phyloP scores from a whole-genome alignment of 1,140 invertebrate species.

The Physella acuta region DNA sequence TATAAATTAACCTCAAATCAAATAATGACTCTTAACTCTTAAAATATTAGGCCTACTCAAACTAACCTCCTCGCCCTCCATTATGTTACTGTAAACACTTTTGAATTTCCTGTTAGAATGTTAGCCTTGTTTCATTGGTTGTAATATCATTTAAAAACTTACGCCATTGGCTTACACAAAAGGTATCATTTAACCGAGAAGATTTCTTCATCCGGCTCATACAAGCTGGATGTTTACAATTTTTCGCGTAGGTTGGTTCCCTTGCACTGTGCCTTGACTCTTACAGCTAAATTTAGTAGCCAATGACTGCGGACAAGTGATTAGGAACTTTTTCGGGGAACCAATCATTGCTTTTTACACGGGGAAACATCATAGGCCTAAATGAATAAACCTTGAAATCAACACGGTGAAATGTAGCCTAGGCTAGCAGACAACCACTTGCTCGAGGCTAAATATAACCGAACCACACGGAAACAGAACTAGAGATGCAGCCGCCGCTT shows the following conservation, averaged over 20 bases:
- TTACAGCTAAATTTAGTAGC: background rate
- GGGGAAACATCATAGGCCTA: background rate
- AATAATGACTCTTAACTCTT: no score
- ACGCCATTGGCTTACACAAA: no score
- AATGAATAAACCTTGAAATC: background rate
- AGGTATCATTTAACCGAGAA: no score
- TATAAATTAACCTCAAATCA: no score
- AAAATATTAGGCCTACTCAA: no score
- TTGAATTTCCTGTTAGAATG: background rate
- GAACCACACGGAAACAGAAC: background rate
- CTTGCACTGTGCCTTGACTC: no score
- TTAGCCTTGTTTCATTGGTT: background rate
- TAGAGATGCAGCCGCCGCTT: no score
- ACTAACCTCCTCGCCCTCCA: slow-evolving; percentile 2
- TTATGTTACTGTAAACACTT: background rate
- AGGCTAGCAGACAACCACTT: background rate
- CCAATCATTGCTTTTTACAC: background rate
- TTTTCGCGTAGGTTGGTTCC: no score
- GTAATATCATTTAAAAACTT: no score
- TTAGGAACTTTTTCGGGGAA: background rate
- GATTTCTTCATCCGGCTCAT: no score
- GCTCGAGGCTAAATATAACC: background rate
- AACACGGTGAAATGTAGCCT: background rate
- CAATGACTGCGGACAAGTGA: background rate
- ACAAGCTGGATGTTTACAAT: no score